phyloP scores from a whole-genome alignment of 2,797 vertebrate species.

The Argyrosomus regius region DNA sequence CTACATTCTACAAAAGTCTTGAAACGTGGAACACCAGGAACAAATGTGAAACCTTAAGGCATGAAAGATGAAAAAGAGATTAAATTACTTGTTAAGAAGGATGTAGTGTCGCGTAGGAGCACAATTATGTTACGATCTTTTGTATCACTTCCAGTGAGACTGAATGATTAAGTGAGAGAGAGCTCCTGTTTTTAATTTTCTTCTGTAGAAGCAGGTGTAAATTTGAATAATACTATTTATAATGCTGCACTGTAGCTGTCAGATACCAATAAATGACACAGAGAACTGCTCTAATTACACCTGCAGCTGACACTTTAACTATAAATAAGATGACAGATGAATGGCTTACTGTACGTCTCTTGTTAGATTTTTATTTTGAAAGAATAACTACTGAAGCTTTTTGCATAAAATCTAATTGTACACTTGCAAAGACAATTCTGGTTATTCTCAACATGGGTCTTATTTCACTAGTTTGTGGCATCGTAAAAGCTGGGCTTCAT shows the following conservation, averaged over 20 bases:
- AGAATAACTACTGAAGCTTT: neutral
- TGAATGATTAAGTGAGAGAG: constrained; percentile 20
- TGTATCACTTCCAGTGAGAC: constrained; percentile 18
- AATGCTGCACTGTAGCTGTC: constrained; percentile 2
- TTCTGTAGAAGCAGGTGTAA: constrained; percentile 16
- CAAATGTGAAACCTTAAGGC: neutral
- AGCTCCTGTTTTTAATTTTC: constrained; percentile 29
- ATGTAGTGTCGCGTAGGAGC: neutral
- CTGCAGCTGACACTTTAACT: neutral
- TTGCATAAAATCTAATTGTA: neutral
- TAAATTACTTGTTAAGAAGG: constrained; percentile 1
- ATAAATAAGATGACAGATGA: neutral
- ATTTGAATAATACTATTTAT: constrained; percentile 19
- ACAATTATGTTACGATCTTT: constrained; percentile 16
- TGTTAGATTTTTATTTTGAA: neutral
- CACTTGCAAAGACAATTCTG: constrained; percentile 2
- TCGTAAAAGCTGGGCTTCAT: neutral
- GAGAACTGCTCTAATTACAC: constrained; percentile 8
- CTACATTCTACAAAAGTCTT: neutral
- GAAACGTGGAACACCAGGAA: neutral
- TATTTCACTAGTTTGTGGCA: constrained; percentile 8
- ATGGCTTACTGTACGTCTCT: neutral
- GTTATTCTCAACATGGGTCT: constrained; percentile 20
- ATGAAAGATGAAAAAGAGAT: constrained; percentile 15
- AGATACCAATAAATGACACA: neutral